These are phyloP conservation scores for Sthenelais limicola DNA, from an alignment of 2,888 invertebrate genomes.

Conservation along the genomic window DNA sequence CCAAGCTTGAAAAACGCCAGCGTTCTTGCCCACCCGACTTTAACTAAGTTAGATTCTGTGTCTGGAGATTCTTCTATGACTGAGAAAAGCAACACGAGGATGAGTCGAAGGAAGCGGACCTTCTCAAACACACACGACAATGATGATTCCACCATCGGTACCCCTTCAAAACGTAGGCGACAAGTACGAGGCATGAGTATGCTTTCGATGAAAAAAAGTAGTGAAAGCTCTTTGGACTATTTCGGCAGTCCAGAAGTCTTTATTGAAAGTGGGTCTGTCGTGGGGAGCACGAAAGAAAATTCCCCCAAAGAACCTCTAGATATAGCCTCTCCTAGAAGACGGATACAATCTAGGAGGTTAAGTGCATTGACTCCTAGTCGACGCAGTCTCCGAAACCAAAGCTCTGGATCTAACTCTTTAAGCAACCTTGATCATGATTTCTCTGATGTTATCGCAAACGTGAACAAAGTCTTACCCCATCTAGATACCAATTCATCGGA, in stretches of 20 bases:
- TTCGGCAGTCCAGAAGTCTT: conserved; percentile 5
- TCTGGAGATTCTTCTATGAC: no score
- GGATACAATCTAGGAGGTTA: background rate
- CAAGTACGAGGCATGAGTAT: background rate
- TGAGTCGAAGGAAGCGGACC: background rate
- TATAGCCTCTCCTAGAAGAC: background rate
- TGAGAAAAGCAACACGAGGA: background rate
- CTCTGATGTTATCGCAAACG: conserved; percentile 2
- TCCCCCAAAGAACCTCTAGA: background rate
- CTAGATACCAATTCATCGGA: background rate
- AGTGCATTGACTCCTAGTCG: background rate
- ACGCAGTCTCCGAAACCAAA: background rate
- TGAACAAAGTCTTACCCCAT: background rate
- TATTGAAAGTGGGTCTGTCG: background rate
- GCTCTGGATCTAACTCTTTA: conserved; percentile 5
- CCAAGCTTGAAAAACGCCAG: no score
- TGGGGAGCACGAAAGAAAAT: conserved; percentile 13
- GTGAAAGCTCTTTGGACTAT: background rate
- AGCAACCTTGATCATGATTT: conserved; percentile 11
- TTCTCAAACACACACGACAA: background rate
- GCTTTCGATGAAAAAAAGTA: background rate
- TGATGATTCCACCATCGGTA: background rate
- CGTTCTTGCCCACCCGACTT: no score
- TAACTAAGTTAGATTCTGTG: no score
- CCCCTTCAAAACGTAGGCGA: conserved; percentile 15